Base-by-base conservation (phyloP, 2,797 vertebrate species). In the Glossophaga mutica region DNA sequence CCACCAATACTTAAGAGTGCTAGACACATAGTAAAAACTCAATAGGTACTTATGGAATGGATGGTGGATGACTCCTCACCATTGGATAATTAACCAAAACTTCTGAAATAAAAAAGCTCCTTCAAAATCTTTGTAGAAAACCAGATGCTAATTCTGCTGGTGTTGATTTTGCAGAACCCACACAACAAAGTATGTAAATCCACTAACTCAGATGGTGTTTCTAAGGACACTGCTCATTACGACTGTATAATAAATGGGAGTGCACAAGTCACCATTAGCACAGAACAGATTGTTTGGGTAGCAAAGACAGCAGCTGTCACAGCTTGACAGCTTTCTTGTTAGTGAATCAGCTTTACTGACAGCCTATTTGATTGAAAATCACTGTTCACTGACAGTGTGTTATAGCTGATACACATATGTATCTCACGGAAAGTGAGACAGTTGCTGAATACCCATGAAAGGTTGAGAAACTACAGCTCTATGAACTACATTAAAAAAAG, bases 341-440 rank as follows among this genome's bases (percentile, higher is more conserved):
- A 98, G 98, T 97, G 98, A 98, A 98, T 98, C 98, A 98, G 98
- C 92, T 98, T 98, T 96, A 95, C 98, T 98, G 98, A 98, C 98
- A 98, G 98, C 67, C 96, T 98, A 88, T 97, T 98, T 98, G 98
- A 99, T 98, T 98, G 98, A 98, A 98, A 99, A 98, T 98, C 98
- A 98, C 97, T 98, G 97, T 96, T 98, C 97, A 50, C 93, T 98
- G 98, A 98, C 98, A 98, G 96, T 39, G 97, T 95, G 97, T 97
- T 97, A 97, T 98, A 97, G 97, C 96, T 93, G 88, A 98, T 97
- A 96, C 97, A 97, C 98, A 98, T 98, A 98, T 97, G 95, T 87
- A 98, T 87, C 97, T 98, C 93, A 50, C 55, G 94, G 89, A 98
- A 97, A 90, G 93, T 8, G 92, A 94, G 97, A 97, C 82, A 71